Percentiles rank a stretch among this genome's conserved stretches.
Conservation (phyloP, 1,140 invertebrate genomes). For the Nasonia longicornis region DNA sequence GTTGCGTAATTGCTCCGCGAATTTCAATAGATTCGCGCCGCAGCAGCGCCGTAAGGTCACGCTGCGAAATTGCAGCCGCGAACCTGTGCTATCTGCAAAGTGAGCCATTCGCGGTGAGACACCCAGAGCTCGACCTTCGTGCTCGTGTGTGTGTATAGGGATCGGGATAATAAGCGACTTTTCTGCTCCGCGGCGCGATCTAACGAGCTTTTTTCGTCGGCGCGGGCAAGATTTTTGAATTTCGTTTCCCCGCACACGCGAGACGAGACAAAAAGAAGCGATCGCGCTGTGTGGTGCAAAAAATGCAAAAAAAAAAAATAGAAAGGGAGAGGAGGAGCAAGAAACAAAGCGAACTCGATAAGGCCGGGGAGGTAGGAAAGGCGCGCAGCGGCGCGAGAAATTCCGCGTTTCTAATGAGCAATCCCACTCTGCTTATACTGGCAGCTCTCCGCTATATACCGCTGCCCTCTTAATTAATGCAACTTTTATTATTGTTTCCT, state of each 20-base stretch:
- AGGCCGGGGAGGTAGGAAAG: conserved; percentile 14
- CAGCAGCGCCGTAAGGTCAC: background rate
- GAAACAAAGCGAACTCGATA: conserved; percentile 38
- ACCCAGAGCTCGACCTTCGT: background rate
- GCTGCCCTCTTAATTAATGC: conserved; percentile 63
- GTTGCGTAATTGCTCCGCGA: conserved; percentile 61
- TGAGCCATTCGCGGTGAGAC: background rate
- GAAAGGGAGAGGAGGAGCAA: background rate
- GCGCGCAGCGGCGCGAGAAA: conserved; percentile 46
- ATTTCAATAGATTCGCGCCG: conserved; percentile 57
- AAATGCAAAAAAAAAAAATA: background rate
- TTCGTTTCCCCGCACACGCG: background rate
- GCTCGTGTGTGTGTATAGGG: background rate
- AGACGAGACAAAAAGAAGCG: conserved; percentile 8
- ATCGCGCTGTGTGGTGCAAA: background rate
- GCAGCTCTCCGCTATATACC: background rate
- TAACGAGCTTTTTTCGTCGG: background rate
- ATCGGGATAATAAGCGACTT: background rate
- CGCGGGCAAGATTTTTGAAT: background rate
- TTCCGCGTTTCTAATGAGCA: conserved; percentile 55
- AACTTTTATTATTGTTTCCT: conserved; percentile 66
- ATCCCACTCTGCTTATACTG: conserved; percentile 43
- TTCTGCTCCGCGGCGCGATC: background rate
- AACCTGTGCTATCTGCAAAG: background rate
- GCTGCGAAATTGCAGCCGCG: background rate